A percentile compares a stretch with the other conserved stretches of the same genome.
These are phyloP conservation scores for Sebastes oblongus DNA, from an alignment of 2,797 vertebrate genomes.

Conservation along the genomic window DNA sequence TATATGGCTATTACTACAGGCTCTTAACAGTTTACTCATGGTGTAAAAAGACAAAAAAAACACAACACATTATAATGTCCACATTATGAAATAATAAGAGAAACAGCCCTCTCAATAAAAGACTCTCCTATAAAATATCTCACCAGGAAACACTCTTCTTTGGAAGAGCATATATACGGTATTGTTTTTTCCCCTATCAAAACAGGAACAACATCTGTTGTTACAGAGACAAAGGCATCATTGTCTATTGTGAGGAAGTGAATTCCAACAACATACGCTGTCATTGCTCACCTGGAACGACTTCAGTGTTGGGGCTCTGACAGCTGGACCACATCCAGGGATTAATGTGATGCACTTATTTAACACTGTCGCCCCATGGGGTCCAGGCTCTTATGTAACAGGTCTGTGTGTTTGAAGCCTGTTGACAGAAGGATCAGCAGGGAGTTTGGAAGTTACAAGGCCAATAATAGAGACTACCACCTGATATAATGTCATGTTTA, in stretches of 20 bases:
- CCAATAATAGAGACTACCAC: background rate
- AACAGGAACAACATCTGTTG: background rate
- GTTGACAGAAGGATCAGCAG: background rate
- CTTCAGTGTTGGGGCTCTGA: background rate
- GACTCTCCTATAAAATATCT: background rate
- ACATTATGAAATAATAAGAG: background rate
- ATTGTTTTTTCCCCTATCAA: background rate
- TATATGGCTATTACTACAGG: background rate
- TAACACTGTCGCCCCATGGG: background rate
- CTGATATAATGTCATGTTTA: background rate
- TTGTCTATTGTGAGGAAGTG: background rate
- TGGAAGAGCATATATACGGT: no score
- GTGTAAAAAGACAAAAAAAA: background rate
- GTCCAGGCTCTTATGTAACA: conserved; percentile 12
- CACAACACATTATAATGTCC: background rate
- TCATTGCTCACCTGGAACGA: background rate
- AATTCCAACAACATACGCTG: background rate
- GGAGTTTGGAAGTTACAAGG: background rate
- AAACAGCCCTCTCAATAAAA: background rate
- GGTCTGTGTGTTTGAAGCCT: background rate
- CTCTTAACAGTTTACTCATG: background rate
- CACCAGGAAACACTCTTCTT: no score
- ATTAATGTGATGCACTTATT: conserved; percentile 8
- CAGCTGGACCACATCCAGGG: background rate
- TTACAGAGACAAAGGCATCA: background rate